Conservation (phyloP, 2,888 invertebrate species). For the Tinea trinotella region DNA sequence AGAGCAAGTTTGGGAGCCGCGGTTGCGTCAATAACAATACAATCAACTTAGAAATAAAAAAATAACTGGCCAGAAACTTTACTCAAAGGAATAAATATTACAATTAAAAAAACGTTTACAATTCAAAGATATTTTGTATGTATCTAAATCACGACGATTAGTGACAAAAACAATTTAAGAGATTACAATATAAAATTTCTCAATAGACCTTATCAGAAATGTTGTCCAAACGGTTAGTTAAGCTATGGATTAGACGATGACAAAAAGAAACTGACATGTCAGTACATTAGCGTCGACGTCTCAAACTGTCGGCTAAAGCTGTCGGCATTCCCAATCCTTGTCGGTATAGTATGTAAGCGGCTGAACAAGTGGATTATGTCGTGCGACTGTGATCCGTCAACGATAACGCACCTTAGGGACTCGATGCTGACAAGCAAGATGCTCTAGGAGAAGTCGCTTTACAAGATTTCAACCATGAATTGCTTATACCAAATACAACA, state of each 20-base stretch:
- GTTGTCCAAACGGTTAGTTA: slow-evolving; percentile 70
- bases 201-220: slow-evolving; percentile 40
- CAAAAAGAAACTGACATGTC: slow-evolving; percentile 47
- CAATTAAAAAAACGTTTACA: not conserved
- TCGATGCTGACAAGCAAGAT: slow-evolving; percentile 50
- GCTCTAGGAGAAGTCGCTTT: slow-evolving; percentile 30
- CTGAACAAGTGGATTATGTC: slow-evolving; percentile 56
- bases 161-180: not conserved
- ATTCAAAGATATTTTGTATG: not conserved
- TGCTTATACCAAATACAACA: not conserved
- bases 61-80: not conserved
- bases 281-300: slow-evolving; percentile 33
- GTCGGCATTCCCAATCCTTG: slow-evolving; percentile 27
- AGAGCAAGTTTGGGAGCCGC: slow-evolving; percentile 39
- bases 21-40: slow-evolving; percentile 24
- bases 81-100: not conserved
- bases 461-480: not conserved
- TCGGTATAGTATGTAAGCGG: slow-evolving; percentile 33
- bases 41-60: not conserved
- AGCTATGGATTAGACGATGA: slow-evolving; percentile 60
- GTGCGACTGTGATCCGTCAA: slow-evolving; percentile 64
- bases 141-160: not conserved
- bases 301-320: slow-evolving; percentile 31
- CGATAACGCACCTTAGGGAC: slow-evolving; percentile 59
- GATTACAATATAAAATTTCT: slow-evolving; percentile 5